phyloP scores from a whole-genome alignment of 2,888 invertebrate species.

The Orthonychiurus folsomi region DNA sequence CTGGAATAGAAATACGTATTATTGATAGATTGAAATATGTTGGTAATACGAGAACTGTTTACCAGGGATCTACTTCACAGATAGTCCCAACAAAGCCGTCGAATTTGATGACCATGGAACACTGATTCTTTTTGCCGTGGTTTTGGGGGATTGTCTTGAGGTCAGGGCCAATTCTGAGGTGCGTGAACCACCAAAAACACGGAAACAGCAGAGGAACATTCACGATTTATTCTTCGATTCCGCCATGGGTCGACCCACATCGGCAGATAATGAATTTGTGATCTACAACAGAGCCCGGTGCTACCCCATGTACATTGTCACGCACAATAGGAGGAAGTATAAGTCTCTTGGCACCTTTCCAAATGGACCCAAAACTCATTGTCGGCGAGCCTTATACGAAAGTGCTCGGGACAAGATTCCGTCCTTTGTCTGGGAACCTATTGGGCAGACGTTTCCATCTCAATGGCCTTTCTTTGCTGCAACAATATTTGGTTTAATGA shows the following conservation, averaged over 20 bases:
- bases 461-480: neutral
- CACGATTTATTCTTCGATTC: constrained; percentile 1
- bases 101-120: neutral
- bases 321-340: neutral
- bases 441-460: neutral
- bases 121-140: neutral
- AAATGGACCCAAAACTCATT: neutral
- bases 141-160: constrained; percentile 3
- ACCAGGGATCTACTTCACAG: neutral
- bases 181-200: neutral
- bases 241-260: neutral
- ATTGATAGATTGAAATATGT: neutral
- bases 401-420: neutral
- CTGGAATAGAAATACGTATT: neutral
- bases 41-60: neutral
- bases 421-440: constrained; percentile 3
- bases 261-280: neutral
- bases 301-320: neutral
- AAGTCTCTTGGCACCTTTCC: neutral
- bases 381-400: neutral
- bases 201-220: neutral
- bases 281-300: neutral
- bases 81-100: neutral
- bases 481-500: neutral
- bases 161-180: neutral